A percentile compares a stretch with the other conserved stretches of the same genome.
Evolutionary conservation across 2,797 vertebrate genomes (phyloP).

Genomic region (Acanthurus lineatus): DNA sequence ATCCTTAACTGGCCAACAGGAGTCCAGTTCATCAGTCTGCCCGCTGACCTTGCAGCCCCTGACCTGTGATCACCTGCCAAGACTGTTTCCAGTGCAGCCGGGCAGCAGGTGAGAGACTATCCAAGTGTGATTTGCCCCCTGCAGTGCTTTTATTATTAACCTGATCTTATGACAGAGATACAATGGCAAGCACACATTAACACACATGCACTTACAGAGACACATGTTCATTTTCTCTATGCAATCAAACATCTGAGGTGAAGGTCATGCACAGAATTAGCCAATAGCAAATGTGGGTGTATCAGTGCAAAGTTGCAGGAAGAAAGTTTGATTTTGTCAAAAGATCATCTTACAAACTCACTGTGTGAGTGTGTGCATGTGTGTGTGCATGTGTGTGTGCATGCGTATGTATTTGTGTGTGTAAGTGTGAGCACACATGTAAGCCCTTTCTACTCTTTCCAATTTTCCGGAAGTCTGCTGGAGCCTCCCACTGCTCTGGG

Average conservation of each 20-base stretch:
- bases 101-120: slow-evolving; percentile 24
- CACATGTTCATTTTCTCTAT: slow-evolving; percentile 16
- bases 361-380: background rate
- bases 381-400: background rate
- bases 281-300: slow-evolving; percentile 24
- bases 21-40: slow-evolving; percentile 65
- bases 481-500: slow-evolving; percentile 70
- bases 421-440: slow-evolving; percentile 5
- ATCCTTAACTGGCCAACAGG: slow-evolving; percentile 47
- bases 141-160: slow-evolving; percentile 55
- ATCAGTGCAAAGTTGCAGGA: slow-evolving; percentile 23
- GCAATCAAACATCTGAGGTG: slow-evolving; percentile 27
- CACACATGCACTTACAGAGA: slow-evolving; percentile 22
- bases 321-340: slow-evolving; percentile 3
- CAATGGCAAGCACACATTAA: slow-evolving; percentile 29
- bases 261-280: slow-evolving; percentile 12
- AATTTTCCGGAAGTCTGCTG: slow-evolving; percentile 78
- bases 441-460: slow-evolving; percentile 48
- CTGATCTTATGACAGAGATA: slow-evolving; percentile 65
- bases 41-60: slow-evolving; percentile 67
- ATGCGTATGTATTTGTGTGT: background rate
- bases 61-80: slow-evolving; percentile 80
- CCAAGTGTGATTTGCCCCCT: slow-evolving; percentile 52
- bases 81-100: slow-evolving; percentile 55
- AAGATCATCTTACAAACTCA: slow-evolving; percentile 39